Evolutionary conservation across 2,888 invertebrate species (phyloP), one percentile per base, ranked within the genome.

Genomic region (Pediacus dermestoides): DNA sequence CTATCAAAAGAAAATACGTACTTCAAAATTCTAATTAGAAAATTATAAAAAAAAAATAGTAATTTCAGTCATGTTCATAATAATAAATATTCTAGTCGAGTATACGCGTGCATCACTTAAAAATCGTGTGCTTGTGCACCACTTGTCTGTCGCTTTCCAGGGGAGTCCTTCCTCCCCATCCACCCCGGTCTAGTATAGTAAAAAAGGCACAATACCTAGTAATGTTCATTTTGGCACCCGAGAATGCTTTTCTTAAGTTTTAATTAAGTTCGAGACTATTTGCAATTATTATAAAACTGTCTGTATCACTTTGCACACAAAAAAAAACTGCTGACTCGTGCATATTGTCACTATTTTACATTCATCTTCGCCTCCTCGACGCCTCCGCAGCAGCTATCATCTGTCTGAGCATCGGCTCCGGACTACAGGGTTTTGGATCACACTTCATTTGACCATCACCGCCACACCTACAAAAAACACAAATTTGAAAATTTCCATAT

Each of bases 401-500:
- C 74, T 90, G 88, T 64, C 87, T 78, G 63, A 91, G 73, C 83
- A 89, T 86, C 39, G 91, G 90, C 67, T 90, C 88, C 27, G 92
- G 90, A 55, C 87, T 85, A 71, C 92, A 92, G 49, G 82, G 81
- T 70, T 85, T 85, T 41, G 93, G 93, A 71, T 92, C 88, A 71
- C 93, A 93, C 72, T 90, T 85, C 92, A 93, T 92, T 71, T 90
- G 87, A 59, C 92, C 92, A 68, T 89, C 85, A 49, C 86, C 84
- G 62, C 91, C 91, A 73, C 93, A 93, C 72, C 91, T 90, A 72
- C 16, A 75, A 75, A 54, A 30, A 28, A 28, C 3, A 11, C 11
- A 28, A 11, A 13, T 11, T 28, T 4, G 10, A 2, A 13, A 28
- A 8, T 14, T 28, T 3, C 3, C n/a, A 7, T 13, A 28, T 13